These are phyloP conservation scores for Euzetes globulus DNA, from an alignment of 2,888 invertebrate species.

Conservation along the genomic window DNA sequence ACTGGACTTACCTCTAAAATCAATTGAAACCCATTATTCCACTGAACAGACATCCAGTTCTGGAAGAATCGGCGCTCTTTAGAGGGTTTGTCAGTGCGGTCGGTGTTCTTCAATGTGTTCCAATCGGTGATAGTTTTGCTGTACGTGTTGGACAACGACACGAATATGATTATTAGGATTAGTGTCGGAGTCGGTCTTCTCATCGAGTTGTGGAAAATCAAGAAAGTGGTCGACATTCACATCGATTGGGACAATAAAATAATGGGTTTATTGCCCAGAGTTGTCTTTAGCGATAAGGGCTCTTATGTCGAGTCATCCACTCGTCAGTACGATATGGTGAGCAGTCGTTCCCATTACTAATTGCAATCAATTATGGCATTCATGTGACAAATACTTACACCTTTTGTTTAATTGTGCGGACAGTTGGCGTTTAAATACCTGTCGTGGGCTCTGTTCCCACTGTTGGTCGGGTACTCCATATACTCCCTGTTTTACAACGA, in stretches of 20 bases:
- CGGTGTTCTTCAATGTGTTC: slow-evolving; percentile 96
- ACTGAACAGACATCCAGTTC: slow-evolving; percentile 79
- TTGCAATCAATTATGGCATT: no score
- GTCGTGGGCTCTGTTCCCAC: slow-evolving; percentile 90
- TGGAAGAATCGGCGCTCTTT: slow-evolving; percentile 96
- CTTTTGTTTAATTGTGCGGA: slow-evolving; percentile 27
- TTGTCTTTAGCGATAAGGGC: slow-evolving; percentile 83
- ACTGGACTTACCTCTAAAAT: not conserved
- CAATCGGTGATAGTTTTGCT: slow-evolving; percentile 89
- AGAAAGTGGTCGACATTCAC: slow-evolving; percentile 62
- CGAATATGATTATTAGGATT: slow-evolving; percentile 88
- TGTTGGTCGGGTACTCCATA: slow-evolving; percentile 82
- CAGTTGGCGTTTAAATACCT: slow-evolving; percentile 85
- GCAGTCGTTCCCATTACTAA: slow-evolving; percentile 38
- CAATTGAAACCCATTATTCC: not conserved
- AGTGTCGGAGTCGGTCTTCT: slow-evolving; percentile 88
- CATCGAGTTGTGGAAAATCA: slow-evolving; percentile 98
- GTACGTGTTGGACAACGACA: slow-evolving; percentile 97
- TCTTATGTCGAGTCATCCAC: slow-evolving; percentile 93
- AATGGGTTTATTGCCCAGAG: slow-evolving; percentile 69
- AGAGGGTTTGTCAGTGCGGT: slow-evolving; percentile 93
- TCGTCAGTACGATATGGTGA: slow-evolving; percentile 69
- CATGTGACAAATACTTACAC: not conserved
- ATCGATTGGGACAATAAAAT: slow-evolving; percentile 64
- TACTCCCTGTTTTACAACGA: slow-evolving; percentile 93